phyloP scores from a whole-genome alignment of 2,888 invertebrate genomes.

The Heliconius charithonia region DNA sequence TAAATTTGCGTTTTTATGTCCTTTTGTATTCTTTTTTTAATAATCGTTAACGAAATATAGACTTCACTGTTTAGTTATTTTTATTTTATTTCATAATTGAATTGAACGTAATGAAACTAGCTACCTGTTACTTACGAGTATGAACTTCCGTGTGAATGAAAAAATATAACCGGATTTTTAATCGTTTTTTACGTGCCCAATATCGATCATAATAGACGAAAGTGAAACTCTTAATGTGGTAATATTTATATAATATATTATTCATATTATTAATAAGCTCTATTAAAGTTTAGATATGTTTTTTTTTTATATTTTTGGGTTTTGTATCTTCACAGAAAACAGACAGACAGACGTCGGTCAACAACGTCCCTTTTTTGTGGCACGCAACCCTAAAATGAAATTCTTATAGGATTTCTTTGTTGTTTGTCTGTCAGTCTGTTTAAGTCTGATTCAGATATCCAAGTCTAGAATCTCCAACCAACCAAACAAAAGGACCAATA shows the following conservation, averaged over 20 bases:
- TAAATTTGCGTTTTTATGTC: not conserved
- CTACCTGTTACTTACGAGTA: not conserved
- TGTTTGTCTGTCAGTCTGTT: not conserved
- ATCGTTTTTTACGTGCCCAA: slow-evolving; percentile 4
- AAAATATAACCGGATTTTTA: slow-evolving; percentile 20
- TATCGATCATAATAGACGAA: slow-evolving; percentile 6
- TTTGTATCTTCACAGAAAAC: not conserved
- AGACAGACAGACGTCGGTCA: not conserved
- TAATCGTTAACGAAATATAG: not conserved
- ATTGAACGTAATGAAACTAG: not conserved
- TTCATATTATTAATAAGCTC: not conserved
- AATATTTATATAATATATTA: slow-evolving; percentile 18
- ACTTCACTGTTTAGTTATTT: not conserved
- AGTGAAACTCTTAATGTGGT: slow-evolving; percentile 22
- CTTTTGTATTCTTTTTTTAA: not conserved
- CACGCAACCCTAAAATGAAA: not conserved
- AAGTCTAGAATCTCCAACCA: not conserved
- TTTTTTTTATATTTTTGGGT: not conserved
- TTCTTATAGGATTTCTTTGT: not conserved
- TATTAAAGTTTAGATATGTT: not conserved
- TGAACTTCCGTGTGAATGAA: not conserved
- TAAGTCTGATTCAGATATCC: not conserved
- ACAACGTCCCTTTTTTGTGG: not conserved
- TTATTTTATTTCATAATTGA: not conserved
- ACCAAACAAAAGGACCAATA: too few relatives aligned